Base-by-base conservation (phyloP, 2,888 invertebrate genomes). In the Hymenopus coronatus region DNA sequence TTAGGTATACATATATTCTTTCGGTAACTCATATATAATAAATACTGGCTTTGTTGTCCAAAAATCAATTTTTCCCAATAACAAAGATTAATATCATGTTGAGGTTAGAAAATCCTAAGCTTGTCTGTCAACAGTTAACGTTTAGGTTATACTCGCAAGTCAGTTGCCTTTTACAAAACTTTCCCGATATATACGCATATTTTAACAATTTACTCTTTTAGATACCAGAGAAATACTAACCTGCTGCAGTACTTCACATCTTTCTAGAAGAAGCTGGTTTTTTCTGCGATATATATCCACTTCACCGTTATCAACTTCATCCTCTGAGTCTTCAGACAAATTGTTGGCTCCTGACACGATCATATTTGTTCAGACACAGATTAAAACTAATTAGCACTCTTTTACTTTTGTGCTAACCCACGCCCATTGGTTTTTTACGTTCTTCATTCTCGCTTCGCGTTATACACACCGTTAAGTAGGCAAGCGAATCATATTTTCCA, bases 201-300 rank as follows among this genome's bases (percentile, higher is more conserved):
- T 70, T 70, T 70, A 3, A 20, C 20, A 70, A 0, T 20, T 70
- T 8, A 40, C 25, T 70, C 3, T 8, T 70, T 70, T 70, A 15
- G 20, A 70, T 70, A 20, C 6, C 46, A 81, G 20, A 82, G 82
- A 81, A 82, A 54, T 28, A 20, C 89, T 89, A 89, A 94, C 94
- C 93, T 94, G 96, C 92, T 97, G 96, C 91, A 97, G 94, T 91
- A 96, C 95, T 93, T 96, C 96, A 93, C 97, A 97, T 94, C 96
- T 95, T 92, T 96, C 96, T 91, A 96, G 93, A 89, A 97, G 93
- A 91, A 96, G 93, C 93, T 96, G 96, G 93, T 96, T 96, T 93
- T 96, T 97, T 92, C 95, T 95, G 92, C 96, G 96, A 92, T 96
- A 96, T 92, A 96, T 94, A 92, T 96, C 96, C 91, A 95, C 95